These are phyloP conservation scores for Liasis olivaceus DNA, from an alignment of 2,797 vertebrate genomes.

Conservation along the genomic window DNA sequence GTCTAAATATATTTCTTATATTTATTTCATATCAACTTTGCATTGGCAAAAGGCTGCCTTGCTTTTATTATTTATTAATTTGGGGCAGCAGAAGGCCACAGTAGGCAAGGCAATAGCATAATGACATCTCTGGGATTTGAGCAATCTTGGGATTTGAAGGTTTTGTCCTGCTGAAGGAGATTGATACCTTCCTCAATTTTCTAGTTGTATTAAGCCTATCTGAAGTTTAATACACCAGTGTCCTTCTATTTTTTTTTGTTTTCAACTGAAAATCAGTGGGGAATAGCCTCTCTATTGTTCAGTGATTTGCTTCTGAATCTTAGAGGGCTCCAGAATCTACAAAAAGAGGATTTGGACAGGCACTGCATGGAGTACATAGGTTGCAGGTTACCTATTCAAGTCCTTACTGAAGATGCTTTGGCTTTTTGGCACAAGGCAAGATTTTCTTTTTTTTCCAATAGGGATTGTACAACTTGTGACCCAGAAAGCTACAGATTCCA, in stretches of 20 bases:
- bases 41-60: background rate
- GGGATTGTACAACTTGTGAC: background rate
- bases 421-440: background rate
- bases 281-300: background rate
- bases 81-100: background rate
- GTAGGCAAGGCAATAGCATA: background rate
- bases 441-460: background rate
- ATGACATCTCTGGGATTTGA: background rate
- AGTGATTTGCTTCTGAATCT: background rate
- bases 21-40: background rate
- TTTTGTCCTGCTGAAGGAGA: background rate
- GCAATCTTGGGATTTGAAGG: background rate
- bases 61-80: background rate
- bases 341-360: background rate
- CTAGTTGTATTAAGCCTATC: background rate
- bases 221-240: background rate
- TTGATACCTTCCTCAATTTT: background rate
- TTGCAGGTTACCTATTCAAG: background rate
- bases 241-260: background rate
- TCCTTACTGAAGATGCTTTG: background rate
- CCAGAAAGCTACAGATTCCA: background rate
- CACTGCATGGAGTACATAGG: background rate
- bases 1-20: fast-evolving
- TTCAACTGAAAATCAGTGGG: background rate
- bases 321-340: background rate